Conservation (phyloP, 2,113 vertebrate species). For the Melanerpes formicivorus region DNA sequence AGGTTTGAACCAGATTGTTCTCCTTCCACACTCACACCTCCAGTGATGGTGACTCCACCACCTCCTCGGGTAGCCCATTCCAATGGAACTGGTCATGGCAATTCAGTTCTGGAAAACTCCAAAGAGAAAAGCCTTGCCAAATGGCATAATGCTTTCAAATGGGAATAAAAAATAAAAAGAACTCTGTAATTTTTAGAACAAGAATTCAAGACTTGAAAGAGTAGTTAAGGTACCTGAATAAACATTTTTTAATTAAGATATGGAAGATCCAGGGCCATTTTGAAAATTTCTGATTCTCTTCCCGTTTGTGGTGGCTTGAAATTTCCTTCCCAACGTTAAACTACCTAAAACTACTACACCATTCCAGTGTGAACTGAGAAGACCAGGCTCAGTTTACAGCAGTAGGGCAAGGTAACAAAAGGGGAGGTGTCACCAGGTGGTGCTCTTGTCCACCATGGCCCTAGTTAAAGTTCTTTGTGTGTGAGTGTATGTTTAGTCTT, state of each 20-base stretch:
- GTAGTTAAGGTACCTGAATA: background rate
- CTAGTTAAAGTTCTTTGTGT: background rate
- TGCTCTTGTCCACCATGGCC: background rate
- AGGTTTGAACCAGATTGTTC: too few relatives aligned
- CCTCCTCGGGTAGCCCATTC: too few relatives aligned
- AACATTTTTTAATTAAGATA: background rate
- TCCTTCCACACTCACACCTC: too few relatives aligned
- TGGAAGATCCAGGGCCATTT: background rate
- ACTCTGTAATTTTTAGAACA: background rate
- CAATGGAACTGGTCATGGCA: background rate
- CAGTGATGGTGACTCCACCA: too few relatives aligned
- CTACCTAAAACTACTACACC: too few relatives aligned
- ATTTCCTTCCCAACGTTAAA: too few relatives aligned
- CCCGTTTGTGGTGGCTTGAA: too few relatives aligned
- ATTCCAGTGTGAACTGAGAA: accelerated
- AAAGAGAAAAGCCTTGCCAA: background rate
- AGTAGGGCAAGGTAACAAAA: background rate
- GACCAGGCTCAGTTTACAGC: background rate
- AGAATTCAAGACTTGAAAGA: background rate
- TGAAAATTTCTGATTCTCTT: background rate
- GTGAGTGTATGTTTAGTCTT: background rate
- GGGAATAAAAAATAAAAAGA: background rate
- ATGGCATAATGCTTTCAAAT: background rate
- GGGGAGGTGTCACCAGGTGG: background rate
- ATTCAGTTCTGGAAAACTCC: background rate